Percentiles rank a stretch among this genome's conserved stretches.
phyloP scores from a whole-genome alignment of 23 tunicate genomes.

The Pegea sp. region DNA sequence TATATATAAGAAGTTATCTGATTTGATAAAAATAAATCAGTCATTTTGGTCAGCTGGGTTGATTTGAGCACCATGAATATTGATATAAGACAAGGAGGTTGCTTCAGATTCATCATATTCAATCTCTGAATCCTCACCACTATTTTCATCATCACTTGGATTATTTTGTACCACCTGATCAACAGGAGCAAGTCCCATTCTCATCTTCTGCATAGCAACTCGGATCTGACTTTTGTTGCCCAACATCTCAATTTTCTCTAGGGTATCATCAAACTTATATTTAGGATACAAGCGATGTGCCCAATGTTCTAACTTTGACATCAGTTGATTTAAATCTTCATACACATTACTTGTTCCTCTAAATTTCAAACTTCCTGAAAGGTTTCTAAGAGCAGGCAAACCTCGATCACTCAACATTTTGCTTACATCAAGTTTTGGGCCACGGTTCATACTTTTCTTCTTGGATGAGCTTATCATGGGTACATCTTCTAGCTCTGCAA shows the following conservation, averaged over 20 bases:
- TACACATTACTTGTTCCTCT: constrained; percentile 74
- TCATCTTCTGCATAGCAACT: constrained; percentile 4
- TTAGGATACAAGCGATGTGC: constrained; percentile 78
- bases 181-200: constrained; percentile 1
- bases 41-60: no score
- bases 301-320: constrained; percentile 75
- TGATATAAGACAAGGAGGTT: no score
- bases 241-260: constrained; percentile 66
- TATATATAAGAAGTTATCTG: no score
- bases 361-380: constrained; percentile 33
- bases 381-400: constrained; percentile 21
- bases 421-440: constrained; percentile 55
- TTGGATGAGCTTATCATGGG: constrained; percentile 33
- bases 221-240: constrained; percentile 70
- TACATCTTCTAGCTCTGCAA: constrained; percentile 53
- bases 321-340: constrained; percentile 39
- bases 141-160: not conserved
- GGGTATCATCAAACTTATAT: constrained; percentile 61
- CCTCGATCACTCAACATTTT: constrained; percentile 46
- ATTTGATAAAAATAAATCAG: no score
- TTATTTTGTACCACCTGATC: no score
- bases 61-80: no score
- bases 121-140: not conserved
- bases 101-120: constrained; percentile 1
- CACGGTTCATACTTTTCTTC: constrained; percentile 37